Evolutionary conservation across 2,797 vertebrate genomes (phyloP).

Genomic region (Manis javanica): DNA sequence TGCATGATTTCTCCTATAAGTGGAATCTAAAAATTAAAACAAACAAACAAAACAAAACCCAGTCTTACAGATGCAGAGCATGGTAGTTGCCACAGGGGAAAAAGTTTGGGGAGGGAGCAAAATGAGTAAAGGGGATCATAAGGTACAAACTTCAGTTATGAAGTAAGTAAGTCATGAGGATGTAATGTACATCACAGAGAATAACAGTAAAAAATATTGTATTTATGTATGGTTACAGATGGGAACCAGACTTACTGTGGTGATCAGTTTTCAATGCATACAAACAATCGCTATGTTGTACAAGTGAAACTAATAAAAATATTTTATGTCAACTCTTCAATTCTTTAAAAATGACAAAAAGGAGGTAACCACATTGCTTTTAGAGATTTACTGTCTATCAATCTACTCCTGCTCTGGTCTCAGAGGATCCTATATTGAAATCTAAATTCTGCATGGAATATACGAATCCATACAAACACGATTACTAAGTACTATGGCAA

Average conservation of each 20-base stretch:
- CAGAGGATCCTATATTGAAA: slow-evolving; percentile 2
- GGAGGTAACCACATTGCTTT: background rate
- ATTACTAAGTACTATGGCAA: background rate
- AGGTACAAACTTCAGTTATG: background rate
- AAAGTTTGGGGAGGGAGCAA: background rate
- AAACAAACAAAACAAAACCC: background rate
- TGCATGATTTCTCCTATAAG: background rate
- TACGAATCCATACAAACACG: background rate
- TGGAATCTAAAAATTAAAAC: background rate
- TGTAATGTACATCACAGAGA: background rate
- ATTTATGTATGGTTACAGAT: background rate
- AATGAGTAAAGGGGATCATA: background rate
- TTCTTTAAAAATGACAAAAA: background rate
- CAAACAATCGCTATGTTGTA: background rate
- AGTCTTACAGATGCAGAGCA: background rate
- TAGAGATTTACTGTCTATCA: background rate
- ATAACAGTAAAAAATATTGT: background rate
- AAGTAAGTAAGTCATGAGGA: background rate
- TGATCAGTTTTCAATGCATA: background rate
- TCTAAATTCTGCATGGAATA: background rate
- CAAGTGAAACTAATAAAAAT: background rate
- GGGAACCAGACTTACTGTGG: background rate
- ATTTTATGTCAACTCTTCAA: background rate
- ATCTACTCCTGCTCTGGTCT: background rate
- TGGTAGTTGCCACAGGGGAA: background rate